Evolutionary conservation across 53 echinoderm and acorn worm genomes (phyloP), one percentile per base, ranked within the genome.

Genomic region (Patiria pectinifera): DNA sequence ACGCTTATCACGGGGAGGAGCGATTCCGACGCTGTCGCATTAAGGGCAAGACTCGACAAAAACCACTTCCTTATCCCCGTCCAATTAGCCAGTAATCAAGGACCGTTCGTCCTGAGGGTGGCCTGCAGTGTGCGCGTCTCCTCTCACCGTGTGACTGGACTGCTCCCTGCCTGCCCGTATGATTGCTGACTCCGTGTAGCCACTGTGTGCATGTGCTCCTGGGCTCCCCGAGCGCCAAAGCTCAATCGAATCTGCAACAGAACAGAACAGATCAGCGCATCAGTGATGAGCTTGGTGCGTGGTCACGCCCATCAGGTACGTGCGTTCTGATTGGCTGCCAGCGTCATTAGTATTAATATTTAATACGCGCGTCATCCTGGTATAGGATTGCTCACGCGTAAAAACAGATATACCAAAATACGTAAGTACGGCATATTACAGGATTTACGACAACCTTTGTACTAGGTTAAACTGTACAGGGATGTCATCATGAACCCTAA

Each of bases 251-350:
- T 69, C 66, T 66, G 63, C 45, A 85, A 85, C 21, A 85, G 69
- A 85, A 66, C 62, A 62, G 47, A 59, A 85, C 15, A 43, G 45
- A 85, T 69, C 69, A 66, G 26, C 66, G 70, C 85, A 69, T 85
- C 85, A 85, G 69, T 85, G 85, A 69, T 66, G 85, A 45, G 85
- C 23, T 62, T 7, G 44, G 26, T 2, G 10, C 69, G 26, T 66
- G 24, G 85, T 15, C 69, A 66, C 85, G 85, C 85, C 85, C 85
- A 85, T 66, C 44, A 66, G 53, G 8, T 5, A 8, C 14, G 69
- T 63, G 53, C 61, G 21, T 60, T 11, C 63, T 85, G 16, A 85
- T 85, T 85, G 85, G 85, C 45, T 45, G 85, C 15, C 85, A 26
- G 69, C 69, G 9, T 74, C 15, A 69, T 74, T 1, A 74, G 74